Evolutionary conservation across 1,140 invertebrate genomes (phyloP).

Genomic region (Goniozus legneri): DNA sequence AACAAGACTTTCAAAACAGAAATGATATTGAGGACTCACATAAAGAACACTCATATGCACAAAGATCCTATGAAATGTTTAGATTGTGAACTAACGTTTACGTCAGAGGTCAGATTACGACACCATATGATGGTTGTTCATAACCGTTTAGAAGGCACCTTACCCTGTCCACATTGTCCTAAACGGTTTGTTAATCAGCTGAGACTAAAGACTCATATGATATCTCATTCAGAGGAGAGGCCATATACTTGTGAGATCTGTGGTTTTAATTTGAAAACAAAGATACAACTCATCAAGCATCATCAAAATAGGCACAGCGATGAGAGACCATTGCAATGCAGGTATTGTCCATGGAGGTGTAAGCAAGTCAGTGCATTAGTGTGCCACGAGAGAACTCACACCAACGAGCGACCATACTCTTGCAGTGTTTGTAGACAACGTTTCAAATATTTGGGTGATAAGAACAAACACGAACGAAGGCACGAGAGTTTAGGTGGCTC

Average conservation of each 20-base stretch:
- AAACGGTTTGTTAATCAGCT: constrained; percentile 52
- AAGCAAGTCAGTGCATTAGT: constrained; percentile 52
- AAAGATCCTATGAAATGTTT: constrained; percentile 50
- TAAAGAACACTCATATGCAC: constrained; percentile 51
- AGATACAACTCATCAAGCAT: constrained; percentile 51
- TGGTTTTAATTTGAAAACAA: constrained; percentile 51
- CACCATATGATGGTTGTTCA: constrained; percentile 52
- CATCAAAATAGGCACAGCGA: constrained; percentile 52
- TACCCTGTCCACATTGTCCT: constrained; percentile 47
- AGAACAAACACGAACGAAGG: constrained; percentile 50
- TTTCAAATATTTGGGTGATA: constrained; percentile 86
- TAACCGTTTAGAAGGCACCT: constrained; percentile 46
- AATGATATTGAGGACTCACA: constrained; percentile 49
- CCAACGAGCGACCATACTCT: constrained; percentile 94
- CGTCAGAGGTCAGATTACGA: constrained; percentile 45
- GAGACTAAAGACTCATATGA: constrained; percentile 51
- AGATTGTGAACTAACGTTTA: constrained; percentile 45
- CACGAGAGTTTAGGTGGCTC: constrained; percentile 48
- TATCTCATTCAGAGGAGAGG: constrained; percentile 50
- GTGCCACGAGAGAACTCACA: constrained; percentile 91
- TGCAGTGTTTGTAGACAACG: constrained; percentile 97
- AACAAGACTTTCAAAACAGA: constrained; percentile 52
- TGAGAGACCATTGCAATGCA: constrained; percentile 46
- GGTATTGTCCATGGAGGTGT: constrained; percentile 47
- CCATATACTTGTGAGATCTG: constrained; percentile 47